These are phyloP conservation scores for Pterocles gutturalis DNA, from an alignment of 2,113 vertebrate species.

Conservation along the genomic window DNA sequence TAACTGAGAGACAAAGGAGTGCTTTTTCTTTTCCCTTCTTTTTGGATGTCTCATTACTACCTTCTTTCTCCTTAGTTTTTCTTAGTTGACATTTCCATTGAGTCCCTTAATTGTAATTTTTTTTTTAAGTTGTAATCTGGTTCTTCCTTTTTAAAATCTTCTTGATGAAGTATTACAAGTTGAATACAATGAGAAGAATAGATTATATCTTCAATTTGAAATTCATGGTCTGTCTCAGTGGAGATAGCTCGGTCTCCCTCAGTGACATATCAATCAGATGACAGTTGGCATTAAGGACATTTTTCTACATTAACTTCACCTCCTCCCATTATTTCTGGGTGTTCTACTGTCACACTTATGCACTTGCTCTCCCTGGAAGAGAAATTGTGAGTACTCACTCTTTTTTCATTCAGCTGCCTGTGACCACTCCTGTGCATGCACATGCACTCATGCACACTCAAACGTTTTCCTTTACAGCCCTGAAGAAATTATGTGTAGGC, in stretches of 20 bases:
- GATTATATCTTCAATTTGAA: neutral
- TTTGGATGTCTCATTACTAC: neutral
- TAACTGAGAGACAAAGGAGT: neutral
- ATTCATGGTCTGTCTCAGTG: neutral
- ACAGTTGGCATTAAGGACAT: neutral
- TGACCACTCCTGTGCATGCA: neutral
- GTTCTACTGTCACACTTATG: neutral
- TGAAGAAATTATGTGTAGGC: neutral
- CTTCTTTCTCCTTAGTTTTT: neutral
- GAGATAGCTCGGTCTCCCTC: neutral
- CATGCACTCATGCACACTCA: neutral
- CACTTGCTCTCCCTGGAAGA: neutral
- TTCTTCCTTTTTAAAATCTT: neutral
- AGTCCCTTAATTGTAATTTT: neutral
- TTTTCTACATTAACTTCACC: neutral
- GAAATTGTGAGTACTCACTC: neutral
- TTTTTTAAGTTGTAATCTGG: neutral
- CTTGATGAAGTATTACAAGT: neutral
- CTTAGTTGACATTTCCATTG: neutral
- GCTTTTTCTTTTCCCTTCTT: neutral
- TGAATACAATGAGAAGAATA: neutral
- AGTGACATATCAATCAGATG: neutral
- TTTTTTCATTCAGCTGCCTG: neutral
- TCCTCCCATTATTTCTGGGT: neutral
- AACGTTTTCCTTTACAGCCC: neutral